Evolutionary conservation across 2,888 invertebrate species (phyloP).

Genomic region (Bruchidius siliquastri): DNA sequence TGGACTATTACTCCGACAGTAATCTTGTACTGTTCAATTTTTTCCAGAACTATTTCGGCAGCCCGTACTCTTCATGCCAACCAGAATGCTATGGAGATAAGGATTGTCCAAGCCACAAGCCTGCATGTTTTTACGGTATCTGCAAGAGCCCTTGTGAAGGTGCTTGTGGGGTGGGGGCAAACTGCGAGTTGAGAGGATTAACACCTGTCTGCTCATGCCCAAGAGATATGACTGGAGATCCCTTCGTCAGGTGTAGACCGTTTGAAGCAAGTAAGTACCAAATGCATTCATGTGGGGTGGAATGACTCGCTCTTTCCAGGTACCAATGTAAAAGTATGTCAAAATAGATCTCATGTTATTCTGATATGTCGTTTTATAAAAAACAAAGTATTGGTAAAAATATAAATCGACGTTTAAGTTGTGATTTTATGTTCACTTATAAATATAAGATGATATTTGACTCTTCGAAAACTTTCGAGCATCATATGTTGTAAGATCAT

Average conservation of each 20-base stretch:
- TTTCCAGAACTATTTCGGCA: constrained; percentile 60
- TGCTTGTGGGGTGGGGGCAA: constrained; percentile 74
- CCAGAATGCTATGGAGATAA: constrained; percentile 76
- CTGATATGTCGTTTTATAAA: too few species aligned
- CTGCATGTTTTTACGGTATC: constrained; percentile 75
- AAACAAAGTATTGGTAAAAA: too few species aligned
- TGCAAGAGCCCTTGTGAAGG: constrained; percentile 81
- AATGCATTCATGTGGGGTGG: too few species aligned
- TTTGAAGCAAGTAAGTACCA: constrained; percentile 69
- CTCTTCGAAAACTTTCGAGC: too few species aligned
- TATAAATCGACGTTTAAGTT: too few species aligned
- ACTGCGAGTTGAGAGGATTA: constrained; percentile 72
- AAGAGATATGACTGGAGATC: constrained; percentile 81
- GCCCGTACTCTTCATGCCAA: constrained; percentile 69
- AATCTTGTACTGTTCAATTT: constrained; percentile 2
- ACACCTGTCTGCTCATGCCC: constrained; percentile 85
- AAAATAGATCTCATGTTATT: too few species aligned
- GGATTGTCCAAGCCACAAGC: constrained; percentile 73
- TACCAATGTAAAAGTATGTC: too few species aligned
- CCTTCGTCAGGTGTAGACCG: constrained; percentile 74
- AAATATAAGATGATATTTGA: too few species aligned
- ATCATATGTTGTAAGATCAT: too few species aligned
- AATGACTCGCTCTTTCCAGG: too few species aligned
- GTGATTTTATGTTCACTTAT: too few species aligned
- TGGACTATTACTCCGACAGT: too few species aligned